Percentiles rank a stretch among this genome's conserved stretches.
These are phyloP conservation scores for Microtus richardsoni DNA, from an alignment of 2,113 vertebrate genomes.

Conservation along the genomic window DNA sequence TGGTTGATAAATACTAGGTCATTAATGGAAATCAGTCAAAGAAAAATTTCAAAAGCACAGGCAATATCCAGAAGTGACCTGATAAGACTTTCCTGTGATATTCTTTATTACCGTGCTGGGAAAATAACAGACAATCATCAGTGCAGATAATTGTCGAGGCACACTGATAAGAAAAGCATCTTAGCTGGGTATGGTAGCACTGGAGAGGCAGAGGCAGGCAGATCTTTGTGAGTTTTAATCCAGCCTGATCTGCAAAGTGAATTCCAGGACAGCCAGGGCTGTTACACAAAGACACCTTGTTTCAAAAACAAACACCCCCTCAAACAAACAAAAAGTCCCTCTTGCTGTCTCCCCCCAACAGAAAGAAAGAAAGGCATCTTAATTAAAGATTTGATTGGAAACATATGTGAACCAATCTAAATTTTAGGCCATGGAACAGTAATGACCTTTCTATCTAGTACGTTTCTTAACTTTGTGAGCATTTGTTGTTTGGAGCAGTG, in stretches of 20 bases:
- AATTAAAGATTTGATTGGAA: constrained; percentile 72
- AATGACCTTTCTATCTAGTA: constrained; percentile 63
- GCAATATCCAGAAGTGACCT: constrained; percentile 44
- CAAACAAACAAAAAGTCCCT: background rate
- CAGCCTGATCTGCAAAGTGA: background rate
- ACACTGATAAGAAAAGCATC: constrained; percentile 63
- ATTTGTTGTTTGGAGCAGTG: constrained; percentile 55
- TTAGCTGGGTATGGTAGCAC: background rate
- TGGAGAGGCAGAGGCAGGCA: background rate
- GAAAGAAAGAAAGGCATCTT: constrained; percentile 9
- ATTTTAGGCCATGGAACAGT: constrained; percentile 51
- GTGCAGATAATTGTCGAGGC: constrained; percentile 56
- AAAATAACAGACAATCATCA: constrained; percentile 60
- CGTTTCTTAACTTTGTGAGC: constrained; percentile 64
- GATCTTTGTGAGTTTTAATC: background rate
- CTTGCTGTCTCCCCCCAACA: no score
- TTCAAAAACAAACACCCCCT: background rate
- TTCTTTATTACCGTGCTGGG: constrained; percentile 43
- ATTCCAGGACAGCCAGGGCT: background rate
- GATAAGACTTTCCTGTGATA: constrained; percentile 45
- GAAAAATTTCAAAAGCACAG: constrained; percentile 52
- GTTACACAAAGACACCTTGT: background rate
- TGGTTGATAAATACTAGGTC: background rate
- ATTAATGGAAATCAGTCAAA: constrained; percentile 61
- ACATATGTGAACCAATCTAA: constrained; percentile 61